phyloP scores from a whole-genome alignment of 2,113 vertebrate genomes.

The Crocuta crocuta region DNA sequence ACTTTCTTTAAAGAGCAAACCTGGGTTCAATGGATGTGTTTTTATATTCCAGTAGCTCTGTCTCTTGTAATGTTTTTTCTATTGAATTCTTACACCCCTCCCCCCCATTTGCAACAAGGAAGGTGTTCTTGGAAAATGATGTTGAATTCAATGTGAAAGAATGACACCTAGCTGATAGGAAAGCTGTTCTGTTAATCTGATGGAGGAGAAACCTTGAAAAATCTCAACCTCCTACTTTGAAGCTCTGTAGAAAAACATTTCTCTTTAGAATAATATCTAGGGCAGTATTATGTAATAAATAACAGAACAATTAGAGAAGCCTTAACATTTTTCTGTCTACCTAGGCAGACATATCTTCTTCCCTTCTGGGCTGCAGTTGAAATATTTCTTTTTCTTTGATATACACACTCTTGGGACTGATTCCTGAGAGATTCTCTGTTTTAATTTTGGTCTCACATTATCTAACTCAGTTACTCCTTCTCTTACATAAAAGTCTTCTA shows the following conservation, averaged over 20 bases:
- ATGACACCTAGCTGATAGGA: too few relatives aligned
- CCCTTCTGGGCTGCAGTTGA: not conserved
- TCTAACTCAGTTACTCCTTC: not conserved
- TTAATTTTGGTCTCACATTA: not conserved
- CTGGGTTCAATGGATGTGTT: not conserved
- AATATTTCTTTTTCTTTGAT: conserved; percentile 28
- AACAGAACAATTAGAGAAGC: not conserved
- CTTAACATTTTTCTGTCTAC: conserved; percentile 32
- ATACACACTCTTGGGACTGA: not conserved
- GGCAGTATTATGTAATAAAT: conserved; percentile 4
- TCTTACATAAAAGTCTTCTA: not conserved
- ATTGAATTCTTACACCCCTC: not conserved
- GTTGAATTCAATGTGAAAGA: rapidly evolving
- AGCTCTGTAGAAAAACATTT: conserved; percentile 41
- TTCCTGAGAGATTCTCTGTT: not conserved
- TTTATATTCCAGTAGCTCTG: not conserved
- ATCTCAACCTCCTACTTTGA: not conserved
- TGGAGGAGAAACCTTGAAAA: conserved; percentile 20
- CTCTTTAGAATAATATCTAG: conserved; percentile 25
- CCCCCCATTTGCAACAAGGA: not conserved
- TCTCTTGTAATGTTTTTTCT: not conserved
- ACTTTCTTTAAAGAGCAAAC: not conserved
- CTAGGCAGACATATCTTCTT: conserved; percentile 34
- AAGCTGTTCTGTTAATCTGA: not conserved
- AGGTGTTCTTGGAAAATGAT: not conserved